Evolutionary conservation across 1,140 invertebrate genomes (phyloP).

Genomic region (Homarus americanus): DNA sequence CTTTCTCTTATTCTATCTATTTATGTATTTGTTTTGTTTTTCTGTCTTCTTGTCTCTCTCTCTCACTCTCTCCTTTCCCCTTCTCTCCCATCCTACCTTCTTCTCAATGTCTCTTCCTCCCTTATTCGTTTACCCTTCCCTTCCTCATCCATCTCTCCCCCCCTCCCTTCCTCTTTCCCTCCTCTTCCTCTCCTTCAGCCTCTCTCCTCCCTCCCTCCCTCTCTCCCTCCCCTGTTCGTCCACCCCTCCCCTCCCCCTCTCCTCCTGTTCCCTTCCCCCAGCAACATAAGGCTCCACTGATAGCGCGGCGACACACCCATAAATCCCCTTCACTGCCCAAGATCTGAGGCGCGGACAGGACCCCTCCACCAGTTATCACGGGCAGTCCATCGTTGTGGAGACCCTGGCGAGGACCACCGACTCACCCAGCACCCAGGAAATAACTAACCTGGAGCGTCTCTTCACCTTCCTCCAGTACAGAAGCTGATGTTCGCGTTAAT

Average conservation of each 20-base stretch:
- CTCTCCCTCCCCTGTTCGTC: background rate
- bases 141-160: constrained; percentile 1
- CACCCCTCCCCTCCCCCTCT: background rate
- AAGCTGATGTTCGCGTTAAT: constrained; percentile 67
- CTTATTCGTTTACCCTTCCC: background rate
- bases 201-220: background rate
- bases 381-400: constrained; percentile 43
- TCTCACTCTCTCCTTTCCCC: background rate
- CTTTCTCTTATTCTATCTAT: no score
- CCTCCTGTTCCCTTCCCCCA: background rate
- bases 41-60: no score
- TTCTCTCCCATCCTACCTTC: no score
- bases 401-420: constrained; percentile 7
- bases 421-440: constrained; percentile 33
- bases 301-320: constrained; percentile 39
- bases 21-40: no score
- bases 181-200: background rate
- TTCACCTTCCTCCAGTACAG: constrained; percentile 50
- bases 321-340: constrained; percentile 26
- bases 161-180: background rate
- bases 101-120: background rate
- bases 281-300: constrained; percentile 1
- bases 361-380: constrained; percentile 38
- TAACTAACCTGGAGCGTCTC: constrained; percentile 37
- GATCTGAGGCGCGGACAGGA: constrained; percentile 45